Evolutionary conservation across 2,113 vertebrate genomes (phyloP).

Genomic region (Albula glossodonta): DNA sequence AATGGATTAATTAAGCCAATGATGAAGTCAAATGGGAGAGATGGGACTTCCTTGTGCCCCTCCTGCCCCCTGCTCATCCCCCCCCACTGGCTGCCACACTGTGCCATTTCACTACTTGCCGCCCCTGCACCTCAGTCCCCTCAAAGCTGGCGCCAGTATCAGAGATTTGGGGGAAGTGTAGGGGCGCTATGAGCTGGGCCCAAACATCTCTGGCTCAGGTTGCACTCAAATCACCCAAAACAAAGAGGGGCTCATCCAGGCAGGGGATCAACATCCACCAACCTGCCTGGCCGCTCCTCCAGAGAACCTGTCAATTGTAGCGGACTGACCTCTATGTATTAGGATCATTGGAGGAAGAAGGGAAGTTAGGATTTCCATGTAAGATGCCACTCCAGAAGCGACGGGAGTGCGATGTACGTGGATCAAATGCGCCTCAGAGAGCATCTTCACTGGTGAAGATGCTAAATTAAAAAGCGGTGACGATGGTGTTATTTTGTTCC

Average conservation of each 20-base stretch:
- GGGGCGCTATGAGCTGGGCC: neutral
- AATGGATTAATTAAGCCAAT: neutral
- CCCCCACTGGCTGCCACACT: constrained; percentile 10
- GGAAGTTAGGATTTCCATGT: neutral
- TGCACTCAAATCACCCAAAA: neutral
- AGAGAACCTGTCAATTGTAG: neutral
- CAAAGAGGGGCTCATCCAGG: neutral
- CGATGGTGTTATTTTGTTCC: neutral
- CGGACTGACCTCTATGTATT: neutral
- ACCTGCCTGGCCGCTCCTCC: neutral
- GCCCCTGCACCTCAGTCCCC: neutral
- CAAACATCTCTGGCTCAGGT: neutral
- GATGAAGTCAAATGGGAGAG: neutral
- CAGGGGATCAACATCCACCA: neutral
- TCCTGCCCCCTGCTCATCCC: neutral
- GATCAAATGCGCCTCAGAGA: constrained; percentile 8
- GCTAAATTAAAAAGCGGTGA: neutral
- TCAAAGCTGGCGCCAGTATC: neutral
- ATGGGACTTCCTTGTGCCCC: neutral
- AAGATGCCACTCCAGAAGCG: neutral
- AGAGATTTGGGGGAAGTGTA: neutral
- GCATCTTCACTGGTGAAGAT: neutral
- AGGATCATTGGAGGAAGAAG: neutral
- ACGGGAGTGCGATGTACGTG: constrained; percentile 48
- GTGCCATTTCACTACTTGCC: constrained; percentile 18